Base-by-base conservation (phyloP, 2,797 vertebrate genomes). In the Coracias cyanogaster region DNA sequence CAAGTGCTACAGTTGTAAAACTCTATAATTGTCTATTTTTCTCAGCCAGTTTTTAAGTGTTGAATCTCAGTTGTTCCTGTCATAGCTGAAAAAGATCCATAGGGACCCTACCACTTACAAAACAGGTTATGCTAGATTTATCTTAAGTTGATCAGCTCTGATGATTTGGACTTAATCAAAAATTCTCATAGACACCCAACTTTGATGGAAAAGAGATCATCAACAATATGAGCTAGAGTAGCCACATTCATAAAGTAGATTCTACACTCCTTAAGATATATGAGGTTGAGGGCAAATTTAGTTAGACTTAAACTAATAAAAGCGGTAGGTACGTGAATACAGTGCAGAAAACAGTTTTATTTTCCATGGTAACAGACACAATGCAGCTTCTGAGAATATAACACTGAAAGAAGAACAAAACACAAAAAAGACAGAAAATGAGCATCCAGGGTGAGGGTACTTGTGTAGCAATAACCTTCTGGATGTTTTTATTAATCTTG, bases 341-440 rank as follows among this genome's bases (percentile, higher is more conserved):
- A 82, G 21, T 65, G 13, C 37, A 65, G 82, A 70, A 96, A 93
- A 7, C 4, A 37, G 10, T 55, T 83, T 61, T 86, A 52, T 96
- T 91, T 97, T 74, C 81, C 77, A 86, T 79, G 73, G 93, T 61
- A 96, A 94, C 76, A 45, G 67, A 80, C 35, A 86, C 28, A 41
- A 52, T 85, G 4, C 74, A 65, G 62, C 52, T 67, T 92, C 67
- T 94, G 70, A 64, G 37, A 91, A 82, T 48, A 65, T 82, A 83
- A 73, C 25, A 18, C 15, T 80, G 35, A 79, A 96, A 95, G 11
- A 81, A 81, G 41, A 91, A 31, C 8, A 82, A 76, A 91, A 57
- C 24, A 54, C 10, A 43, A 7, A 78, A 62, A 66, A 33, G 20
- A 66, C 20, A 41, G 69, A 77, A 94, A 19, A 15, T 66, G 54